Evolutionary conservation across 2,797 vertebrate genomes (phyloP).

Genomic region (Pseudocheirus occidentalis): DNA sequence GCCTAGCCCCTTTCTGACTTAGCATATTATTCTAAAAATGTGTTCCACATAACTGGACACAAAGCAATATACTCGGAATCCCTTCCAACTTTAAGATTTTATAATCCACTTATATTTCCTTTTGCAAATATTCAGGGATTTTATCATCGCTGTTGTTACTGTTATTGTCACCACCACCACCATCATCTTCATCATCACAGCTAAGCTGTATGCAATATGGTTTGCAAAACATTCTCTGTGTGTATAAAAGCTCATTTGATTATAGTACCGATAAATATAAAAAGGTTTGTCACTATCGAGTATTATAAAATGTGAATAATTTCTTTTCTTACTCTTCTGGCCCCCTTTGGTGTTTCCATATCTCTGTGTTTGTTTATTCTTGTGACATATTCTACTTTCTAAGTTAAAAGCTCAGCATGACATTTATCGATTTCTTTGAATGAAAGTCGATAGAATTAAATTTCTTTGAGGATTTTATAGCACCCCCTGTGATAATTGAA

Average conservation of each 20-base stretch:
- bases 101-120: not conserved
- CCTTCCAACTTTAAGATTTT: not conserved
- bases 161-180: not conserved
- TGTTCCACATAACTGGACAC: not conserved
- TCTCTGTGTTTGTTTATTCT: not conserved
- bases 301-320: not conserved
- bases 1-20: not conserved
- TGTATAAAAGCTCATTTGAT: not conserved
- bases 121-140: not conserved
- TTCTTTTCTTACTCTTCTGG: not conserved
- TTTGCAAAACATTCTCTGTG: not conserved
- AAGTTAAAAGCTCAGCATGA: not conserved
- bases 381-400: not conserved
- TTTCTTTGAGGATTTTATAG: not conserved
- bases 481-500: not conserved
- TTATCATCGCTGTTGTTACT: not conserved
- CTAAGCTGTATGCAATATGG: not conserved
- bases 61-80: not conserved
- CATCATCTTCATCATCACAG: not conserved
- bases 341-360: not conserved
- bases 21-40: not conserved
- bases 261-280: not conserved
- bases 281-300: not conserved
- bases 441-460: not conserved
- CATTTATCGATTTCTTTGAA: not conserved